A percentile compares a stretch with the other conserved stretches of the same genome.
Conservation (phyloP, 2,797 vertebrate species). For the Lepilemur ruficaudatus region DNA sequence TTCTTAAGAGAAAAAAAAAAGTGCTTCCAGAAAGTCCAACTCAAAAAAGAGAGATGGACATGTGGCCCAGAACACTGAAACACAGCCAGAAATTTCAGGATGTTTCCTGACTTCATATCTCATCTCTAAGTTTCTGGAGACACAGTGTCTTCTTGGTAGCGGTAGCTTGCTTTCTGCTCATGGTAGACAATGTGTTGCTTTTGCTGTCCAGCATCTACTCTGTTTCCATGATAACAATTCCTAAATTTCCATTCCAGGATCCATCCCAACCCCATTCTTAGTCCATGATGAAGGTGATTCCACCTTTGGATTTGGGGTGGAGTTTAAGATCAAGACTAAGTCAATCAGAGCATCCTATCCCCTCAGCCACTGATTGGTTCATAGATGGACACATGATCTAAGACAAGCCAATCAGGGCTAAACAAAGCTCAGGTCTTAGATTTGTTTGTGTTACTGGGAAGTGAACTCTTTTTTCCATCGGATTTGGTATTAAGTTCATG, state of each 20-base stretch:
- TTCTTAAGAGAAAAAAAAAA: neutral
- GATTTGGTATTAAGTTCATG: neutral
- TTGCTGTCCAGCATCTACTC: neutral
- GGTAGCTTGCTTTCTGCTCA: neutral
- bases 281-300: neutral
- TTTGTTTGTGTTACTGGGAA: neutral
- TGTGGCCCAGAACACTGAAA: neutral
- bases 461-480: neutral
- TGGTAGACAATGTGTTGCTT: neutral
- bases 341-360: neutral
- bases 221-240: neutral
- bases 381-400: neutral
- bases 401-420: neutral
- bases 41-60: neutral
- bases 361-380: neutral
- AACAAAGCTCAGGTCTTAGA: neutral
- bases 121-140: neutral
- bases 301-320: neutral
- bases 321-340: constrained; percentile 9
- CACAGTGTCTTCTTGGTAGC: neutral
- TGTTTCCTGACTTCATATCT: neutral
- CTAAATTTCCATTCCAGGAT: neutral
- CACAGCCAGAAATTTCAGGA: neutral
- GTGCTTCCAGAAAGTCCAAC: neutral
- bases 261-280: neutral